A percentile compares a stretch with the other conserved stretches of the same genome.
These are phyloP conservation scores for Dusona sp. DNA, from an alignment of 2,888 invertebrate species.

Conservation along the genomic window DNA sequence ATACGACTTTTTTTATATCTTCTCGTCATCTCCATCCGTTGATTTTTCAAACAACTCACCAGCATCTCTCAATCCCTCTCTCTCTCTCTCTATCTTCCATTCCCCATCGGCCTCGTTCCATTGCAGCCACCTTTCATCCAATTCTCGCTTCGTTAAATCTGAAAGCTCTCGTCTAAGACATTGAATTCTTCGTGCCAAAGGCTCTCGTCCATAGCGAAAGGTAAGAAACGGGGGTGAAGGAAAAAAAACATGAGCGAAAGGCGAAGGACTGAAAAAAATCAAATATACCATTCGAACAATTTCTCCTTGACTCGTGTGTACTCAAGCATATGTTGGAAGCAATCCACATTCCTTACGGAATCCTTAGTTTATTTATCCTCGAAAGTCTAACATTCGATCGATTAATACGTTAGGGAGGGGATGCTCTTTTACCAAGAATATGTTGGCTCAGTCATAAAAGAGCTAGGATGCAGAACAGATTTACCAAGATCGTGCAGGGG, in stretches of 20 bases:
- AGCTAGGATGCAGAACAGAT: neutral
- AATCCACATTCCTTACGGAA: neutral
- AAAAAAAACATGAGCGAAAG: neutral
- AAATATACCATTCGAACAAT: neutral
- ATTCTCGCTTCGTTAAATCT: conserved; percentile 67
- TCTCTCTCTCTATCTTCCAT: neutral
- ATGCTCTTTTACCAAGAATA: neutral
- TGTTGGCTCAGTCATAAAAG: conserved; percentile 44
- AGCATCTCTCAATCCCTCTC: conserved; percentile 1
- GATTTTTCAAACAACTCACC: conserved; percentile 30
- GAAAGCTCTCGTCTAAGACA: conserved; percentile 67
- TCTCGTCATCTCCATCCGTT: conserved; percentile 22
- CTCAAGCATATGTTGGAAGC: neutral
- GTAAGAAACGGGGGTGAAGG: neutral
- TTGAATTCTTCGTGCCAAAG: conserved; percentile 55
- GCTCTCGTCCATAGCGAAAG: neutral
- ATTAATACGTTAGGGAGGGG: conserved; percentile 44
- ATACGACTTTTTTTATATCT: conserved; percentile 52
- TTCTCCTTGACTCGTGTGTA: neutral
- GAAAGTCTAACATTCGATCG: conserved; percentile 23
- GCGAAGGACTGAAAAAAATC: neutral
- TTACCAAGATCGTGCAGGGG: neutral
- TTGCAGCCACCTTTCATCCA: conserved; percentile 63
- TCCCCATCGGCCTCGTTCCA: conserved; percentile 13
- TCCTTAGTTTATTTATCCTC: neutral